Percentiles rank a stretch among this genome's conserved stretches.
Evolutionary conservation across 2,797 vertebrate genomes (phyloP).

Genomic region (Trachops cirrhosus): DNA sequence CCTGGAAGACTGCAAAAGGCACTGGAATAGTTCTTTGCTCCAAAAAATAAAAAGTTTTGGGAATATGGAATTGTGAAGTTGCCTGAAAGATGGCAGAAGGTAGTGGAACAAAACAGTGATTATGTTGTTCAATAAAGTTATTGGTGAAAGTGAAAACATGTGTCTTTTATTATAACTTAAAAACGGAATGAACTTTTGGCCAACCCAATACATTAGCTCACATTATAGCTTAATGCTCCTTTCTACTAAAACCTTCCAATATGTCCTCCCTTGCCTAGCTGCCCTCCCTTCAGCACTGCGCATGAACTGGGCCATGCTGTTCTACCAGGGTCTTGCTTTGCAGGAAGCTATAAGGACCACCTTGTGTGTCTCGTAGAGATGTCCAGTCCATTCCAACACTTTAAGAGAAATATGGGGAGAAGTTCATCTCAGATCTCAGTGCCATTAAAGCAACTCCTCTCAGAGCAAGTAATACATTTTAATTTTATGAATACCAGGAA

Average conservation of each 20-base stretch:
- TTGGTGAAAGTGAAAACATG: not conserved
- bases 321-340: not conserved
- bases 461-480: not conserved
- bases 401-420: not conserved
- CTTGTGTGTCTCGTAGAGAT: not conserved
- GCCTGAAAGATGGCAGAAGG: not conserved
- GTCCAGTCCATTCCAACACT: not conserved
- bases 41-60: not conserved
- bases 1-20: not conserved
- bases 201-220: not conserved
- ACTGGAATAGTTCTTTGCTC: not conserved
- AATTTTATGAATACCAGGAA: not conserved
- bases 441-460: conserved; percentile 5
- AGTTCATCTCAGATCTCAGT: not conserved
- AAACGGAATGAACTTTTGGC: not conserved
- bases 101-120: not conserved
- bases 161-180: not conserved
- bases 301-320: not conserved
- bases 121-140: not conserved
- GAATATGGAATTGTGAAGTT: not conserved
- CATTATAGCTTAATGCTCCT: not conserved
- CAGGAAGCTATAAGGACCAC: not conserved
- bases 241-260: not conserved
- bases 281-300: not conserved
- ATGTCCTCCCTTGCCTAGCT: not conserved